These are phyloP conservation scores for Onthophagus sagittarius DNA, from an alignment of 2,888 invertebrate species.

Conservation along the genomic window DNA sequence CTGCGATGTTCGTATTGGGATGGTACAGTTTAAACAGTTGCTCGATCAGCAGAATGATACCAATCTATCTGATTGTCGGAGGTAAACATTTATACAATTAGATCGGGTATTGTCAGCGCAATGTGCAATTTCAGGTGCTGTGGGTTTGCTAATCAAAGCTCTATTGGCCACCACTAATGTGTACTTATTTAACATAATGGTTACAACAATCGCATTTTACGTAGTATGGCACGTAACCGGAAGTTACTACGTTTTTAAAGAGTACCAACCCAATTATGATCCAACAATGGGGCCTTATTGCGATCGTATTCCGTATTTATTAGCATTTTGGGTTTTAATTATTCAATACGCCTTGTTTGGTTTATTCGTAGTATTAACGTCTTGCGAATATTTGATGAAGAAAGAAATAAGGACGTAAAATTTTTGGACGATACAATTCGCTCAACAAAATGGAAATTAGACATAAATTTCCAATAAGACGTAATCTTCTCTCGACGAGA, in stretches of 20 bases:
- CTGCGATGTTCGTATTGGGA: slow-evolving; percentile 41
- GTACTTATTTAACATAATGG: slow-evolving; percentile 28
- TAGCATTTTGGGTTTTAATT: slow-evolving; percentile 42
- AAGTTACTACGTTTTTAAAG: slow-evolving; percentile 27
- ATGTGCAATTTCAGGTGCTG: slow-evolving; percentile 25
- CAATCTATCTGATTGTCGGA: slow-evolving; percentile 43
- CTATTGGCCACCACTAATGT: slow-evolving; percentile 27
- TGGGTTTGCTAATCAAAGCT: slow-evolving; percentile 29
- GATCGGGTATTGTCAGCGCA: slow-evolving; percentile 1
- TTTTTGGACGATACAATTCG: background rate
- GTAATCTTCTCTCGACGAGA: background rate
- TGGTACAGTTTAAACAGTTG: slow-evolving; percentile 43
- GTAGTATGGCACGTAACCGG: slow-evolving; percentile 28
- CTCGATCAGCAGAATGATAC: slow-evolving; percentile 40
- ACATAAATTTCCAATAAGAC: background rate
- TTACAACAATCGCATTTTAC: slow-evolving; percentile 26
- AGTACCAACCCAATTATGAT: slow-evolving; percentile 31
- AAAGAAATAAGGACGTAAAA: slow-evolving; percentile 34
- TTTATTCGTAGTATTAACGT: slow-evolving; percentile 39
- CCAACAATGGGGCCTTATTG: slow-evolving; percentile 26
- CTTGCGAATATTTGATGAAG: slow-evolving; percentile 42
- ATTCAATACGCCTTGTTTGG: slow-evolving; percentile 39
- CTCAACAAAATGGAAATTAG: background rate
- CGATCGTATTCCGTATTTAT: slow-evolving; percentile 28
- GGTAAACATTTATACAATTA: slow-evolving; percentile 22